Conservation (phyloP, 1,140 invertebrate species). For the Periplaneta americana region DNA sequence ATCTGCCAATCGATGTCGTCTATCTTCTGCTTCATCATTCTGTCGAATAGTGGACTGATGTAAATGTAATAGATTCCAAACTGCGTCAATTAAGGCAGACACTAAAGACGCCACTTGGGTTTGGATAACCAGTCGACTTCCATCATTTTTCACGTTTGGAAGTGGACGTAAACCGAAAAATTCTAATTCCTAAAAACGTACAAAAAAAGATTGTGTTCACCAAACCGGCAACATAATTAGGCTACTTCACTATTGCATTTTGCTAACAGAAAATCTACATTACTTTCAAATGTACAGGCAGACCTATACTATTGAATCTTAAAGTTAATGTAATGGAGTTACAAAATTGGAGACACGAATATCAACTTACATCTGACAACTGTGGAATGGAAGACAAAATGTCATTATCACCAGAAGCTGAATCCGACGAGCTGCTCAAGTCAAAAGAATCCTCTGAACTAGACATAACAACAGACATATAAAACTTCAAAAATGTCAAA, state of each 20-base stretch:
- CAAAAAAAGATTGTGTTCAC: background rate
- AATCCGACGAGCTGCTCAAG: background rate
- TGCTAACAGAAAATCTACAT: no score
- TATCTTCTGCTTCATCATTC: background rate
- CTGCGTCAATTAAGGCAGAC: background rate
- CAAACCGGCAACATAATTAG: background rate
- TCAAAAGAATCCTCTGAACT: background rate
- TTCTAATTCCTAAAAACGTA: constrained; percentile 3
- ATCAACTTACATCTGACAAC: background rate
- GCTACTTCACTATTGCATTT: no score
- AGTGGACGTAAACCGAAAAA: background rate
- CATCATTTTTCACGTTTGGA: background rate
- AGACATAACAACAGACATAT: background rate
- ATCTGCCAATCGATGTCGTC: background rate
- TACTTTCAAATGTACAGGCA: no score
- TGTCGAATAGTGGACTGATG: background rate
- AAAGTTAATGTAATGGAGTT: no score
- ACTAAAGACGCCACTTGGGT: background rate
- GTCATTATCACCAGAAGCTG: background rate
- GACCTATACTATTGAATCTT: no score
- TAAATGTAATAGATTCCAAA: background rate
- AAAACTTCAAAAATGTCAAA: background rate
- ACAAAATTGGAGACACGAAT: no score
- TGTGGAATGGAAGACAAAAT: background rate
- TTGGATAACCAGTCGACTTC: background rate